Evolutionary conservation across 2,888 invertebrate genomes (phyloP), one percentile per base, ranked within the genome.

Genomic region (Drosophila subquinaria): DNA sequence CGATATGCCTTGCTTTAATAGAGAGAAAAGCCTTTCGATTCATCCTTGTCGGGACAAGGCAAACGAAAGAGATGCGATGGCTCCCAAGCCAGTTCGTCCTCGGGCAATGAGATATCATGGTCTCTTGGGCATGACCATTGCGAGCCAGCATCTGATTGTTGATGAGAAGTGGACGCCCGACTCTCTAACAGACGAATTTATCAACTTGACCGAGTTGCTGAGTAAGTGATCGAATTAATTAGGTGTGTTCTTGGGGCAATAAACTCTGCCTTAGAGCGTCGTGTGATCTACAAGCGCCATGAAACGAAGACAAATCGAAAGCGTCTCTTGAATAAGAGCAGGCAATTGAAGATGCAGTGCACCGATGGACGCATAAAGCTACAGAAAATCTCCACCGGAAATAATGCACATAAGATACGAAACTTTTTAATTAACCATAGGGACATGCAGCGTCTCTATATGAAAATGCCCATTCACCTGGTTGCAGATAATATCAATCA

Each of bases 401-500:
- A 90, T n/a, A 88, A 89, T 62, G 89, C 90, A 2, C 82, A 89
- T 23, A 71, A 78, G 20, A 90, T 92, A 33, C 87, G 90, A 10
- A 93, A 93, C 67, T 74, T 83, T 15, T 69, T 93, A 4, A 89
- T 90, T 27, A 85, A 90, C 55, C 90, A 90, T 68, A 90, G 84
- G 70, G 92, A 90, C 23, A 88, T 92, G 88, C 91, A 92, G 69
- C 82, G 92, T 0, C 67, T 93, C 6, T 93, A 92, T 57, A 86
- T 90, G 47, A 85, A 80, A 15, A 92, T 93, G 92, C 92, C 92
- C 15, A 80, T 90, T 3, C 79, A 91, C 48, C 36, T 90, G 66
- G 88, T 93, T 11, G 86, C 83, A 8, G 92, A 93, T 23, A 92
- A 92, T 30, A 91, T 93, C 8, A 91, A 92, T 79, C 92, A 93